A percentile compares a stretch with the other conserved stretches of the same genome.
These are phyloP conservation scores for Sipha flava DNA, from an alignment of 1,140 invertebrate species.

Conservation along the genomic window DNA sequence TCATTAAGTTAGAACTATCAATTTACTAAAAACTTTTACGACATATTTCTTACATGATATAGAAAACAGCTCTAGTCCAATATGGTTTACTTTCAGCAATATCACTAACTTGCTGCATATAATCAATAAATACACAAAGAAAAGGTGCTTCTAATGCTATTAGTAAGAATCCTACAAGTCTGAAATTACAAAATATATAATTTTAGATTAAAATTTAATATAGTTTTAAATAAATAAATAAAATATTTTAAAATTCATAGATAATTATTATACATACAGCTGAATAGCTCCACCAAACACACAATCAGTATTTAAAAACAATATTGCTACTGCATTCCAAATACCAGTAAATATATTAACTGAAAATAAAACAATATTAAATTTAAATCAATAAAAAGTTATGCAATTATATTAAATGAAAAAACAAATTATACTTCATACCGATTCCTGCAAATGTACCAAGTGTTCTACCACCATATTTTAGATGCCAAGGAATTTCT, in stretches of 20 bases:
- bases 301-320: constrained; percentile 56
- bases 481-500: constrained; percentile 80
- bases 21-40: no score
- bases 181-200: constrained; percentile 39
- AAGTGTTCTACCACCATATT: constrained; percentile 70
- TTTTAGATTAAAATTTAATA: no score
- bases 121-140: constrained; percentile 89
- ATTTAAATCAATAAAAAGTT: background rate
- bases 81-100: constrained; percentile 73
- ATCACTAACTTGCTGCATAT: constrained; percentile 73
- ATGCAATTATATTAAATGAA: background rate
- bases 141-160: constrained; percentile 85
- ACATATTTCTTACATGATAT: constrained; percentile 68
- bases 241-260: no score
- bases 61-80: constrained; percentile 82
- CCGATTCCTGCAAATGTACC: constrained; percentile 75
- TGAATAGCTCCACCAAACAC: constrained; percentile 77
- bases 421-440: constrained; percentile 45
- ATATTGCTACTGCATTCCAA: constrained; percentile 64
- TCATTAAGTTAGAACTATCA: no score
- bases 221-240: no score
- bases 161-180: constrained; percentile 72
- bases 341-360: constrained; percentile 82
- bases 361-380: constrained; percentile 46
- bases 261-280: constrained; percentile 53